These are phyloP conservation scores for Temnothorax curvispinosus DNA, from an alignment of 1,140 invertebrate genomes.

Conservation along the genomic window DNA sequence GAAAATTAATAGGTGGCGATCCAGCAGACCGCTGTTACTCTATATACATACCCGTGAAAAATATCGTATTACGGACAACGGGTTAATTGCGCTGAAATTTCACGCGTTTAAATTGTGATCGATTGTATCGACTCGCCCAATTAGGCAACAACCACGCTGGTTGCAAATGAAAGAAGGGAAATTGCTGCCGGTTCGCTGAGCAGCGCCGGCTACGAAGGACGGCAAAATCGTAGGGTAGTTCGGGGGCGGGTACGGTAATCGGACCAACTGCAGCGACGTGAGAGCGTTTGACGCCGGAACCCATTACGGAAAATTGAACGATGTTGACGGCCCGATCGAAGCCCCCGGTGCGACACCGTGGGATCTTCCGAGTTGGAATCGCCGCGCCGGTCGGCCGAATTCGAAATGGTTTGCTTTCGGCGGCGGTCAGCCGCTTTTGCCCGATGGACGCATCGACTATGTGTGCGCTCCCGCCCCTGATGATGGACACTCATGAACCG, in stretches of 20 bases:
- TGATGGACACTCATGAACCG: conserved; percentile 27
- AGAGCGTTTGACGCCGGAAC: conserved; percentile 61
- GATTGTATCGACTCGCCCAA: conserved; percentile 28
- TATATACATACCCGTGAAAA: neutral
- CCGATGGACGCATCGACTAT: conserved; percentile 52
- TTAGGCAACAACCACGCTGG: conserved; percentile 3
- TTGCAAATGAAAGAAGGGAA: conserved; percentile 25
- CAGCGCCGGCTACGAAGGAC: neutral
- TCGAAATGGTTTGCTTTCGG: conserved; percentile 54
- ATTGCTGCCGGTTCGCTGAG: neutral
- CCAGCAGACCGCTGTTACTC: neutral
- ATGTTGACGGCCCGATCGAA: conserved; percentile 49
- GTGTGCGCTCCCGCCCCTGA: neutral
- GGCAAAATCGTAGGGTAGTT: conserved; percentile 32
- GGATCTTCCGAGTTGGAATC: conserved; percentile 47
- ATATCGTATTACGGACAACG: neutral
- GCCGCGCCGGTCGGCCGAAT: conserved; percentile 20
- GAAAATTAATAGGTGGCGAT: neutral
- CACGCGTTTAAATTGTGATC: conserved; percentile 41
- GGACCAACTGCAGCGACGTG: conserved; percentile 13
- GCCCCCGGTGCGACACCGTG: conserved; percentile 18
- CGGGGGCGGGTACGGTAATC: conserved; percentile 44
- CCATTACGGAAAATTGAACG: conserved; percentile 74
- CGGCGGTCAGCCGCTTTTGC: conserved; percentile 25
- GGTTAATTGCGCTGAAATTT: conserved; percentile 44